These are phyloP conservation scores for Pegoplata infirma DNA, from an alignment of 2,888 invertebrate species.

Conservation along the genomic window DNA sequence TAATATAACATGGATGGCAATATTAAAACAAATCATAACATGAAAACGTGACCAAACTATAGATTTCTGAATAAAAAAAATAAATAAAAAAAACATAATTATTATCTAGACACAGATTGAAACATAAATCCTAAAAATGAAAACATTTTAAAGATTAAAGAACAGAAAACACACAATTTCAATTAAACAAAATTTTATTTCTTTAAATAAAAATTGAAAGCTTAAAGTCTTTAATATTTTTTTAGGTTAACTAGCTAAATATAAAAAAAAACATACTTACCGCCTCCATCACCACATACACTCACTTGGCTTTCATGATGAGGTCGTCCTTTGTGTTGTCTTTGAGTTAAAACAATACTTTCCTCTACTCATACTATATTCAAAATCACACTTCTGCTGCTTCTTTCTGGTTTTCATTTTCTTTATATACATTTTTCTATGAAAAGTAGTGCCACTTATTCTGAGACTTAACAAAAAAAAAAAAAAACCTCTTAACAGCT, in stretches of 20 bases:
- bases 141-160: not conserved
- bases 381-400: slow-evolving; percentile 28
- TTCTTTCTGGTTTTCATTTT: not conserved
- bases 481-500: slow-evolving; percentile 44
- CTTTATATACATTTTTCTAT: slow-evolving; percentile 9
- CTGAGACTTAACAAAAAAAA: slow-evolving; percentile 25
- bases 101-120: not conserved
- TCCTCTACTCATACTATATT: not conserved
- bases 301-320: not conserved
- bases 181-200: not conserved
- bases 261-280: too few relatives aligned
- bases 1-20: not conserved
- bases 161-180: too few relatives aligned
- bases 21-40: slow-evolving; percentile 44
- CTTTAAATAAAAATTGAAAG: not conserved
- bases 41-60: slow-evolving; percentile 41
- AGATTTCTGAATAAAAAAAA: not conserved
- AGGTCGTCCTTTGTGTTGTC: not conserved
- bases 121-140: not conserved
- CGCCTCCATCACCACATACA: too few relatives aligned
- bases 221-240: too few relatives aligned
- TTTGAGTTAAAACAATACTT: not conserved
- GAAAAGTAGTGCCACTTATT: slow-evolving; percentile 49
- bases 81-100: not conserved
- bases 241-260: slow-evolving; percentile 44